Base-by-base conservation (phyloP, 2,797 vertebrate genomes). In the Tinamus major region DNA sequence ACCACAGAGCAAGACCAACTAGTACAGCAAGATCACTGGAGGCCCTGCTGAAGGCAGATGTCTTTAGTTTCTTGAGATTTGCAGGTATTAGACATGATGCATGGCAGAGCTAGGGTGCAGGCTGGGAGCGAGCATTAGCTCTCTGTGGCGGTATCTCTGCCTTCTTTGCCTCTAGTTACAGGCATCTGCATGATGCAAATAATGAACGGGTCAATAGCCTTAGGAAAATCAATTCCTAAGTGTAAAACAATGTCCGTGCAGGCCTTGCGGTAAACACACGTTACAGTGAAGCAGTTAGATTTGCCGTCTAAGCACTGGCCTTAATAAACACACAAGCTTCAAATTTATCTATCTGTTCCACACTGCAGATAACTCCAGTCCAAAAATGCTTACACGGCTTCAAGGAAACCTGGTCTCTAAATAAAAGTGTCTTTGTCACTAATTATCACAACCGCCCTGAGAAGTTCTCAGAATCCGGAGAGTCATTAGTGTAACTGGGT, bases 1-100 rank as follows among this genome's bases (percentile, higher is more conserved):
- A 44, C 61, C 56, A 31, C 68, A 89, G 49, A 85, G 51, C 68
- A 68, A 75, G 83, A 79, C 20, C 29, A 94, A 84, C 46, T 26
- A 74, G 71, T 21, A 19, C 35, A 72, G 56, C 2, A 1, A 84
- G 59, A 61, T 77, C 35, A 7, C n/a, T 78, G n/a, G 41, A 35
- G 85, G 16, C 20, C 12, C 67, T 72, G 37, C 77, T 89, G 63
- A 67, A 33, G 9, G 27, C 48, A 83, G 41, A 6, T 42, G 49
- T 31, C 14, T 81, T n/a, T 14, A 61, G 14, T 67, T 88, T 81
- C 46, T 86, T 81, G 10, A 15, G 10, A 74, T 76, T 84, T 92
- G 59, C 46, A 63, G 37, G 41, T 35, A 65, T 62, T 26, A 71
- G 35, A 42, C 56, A 41, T n/a, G 11, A 39, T 33, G 7, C 67